phyloP scores from a whole-genome alignment of 1,140 invertebrate genomes.

The Lucilia cuprina region DNA sequence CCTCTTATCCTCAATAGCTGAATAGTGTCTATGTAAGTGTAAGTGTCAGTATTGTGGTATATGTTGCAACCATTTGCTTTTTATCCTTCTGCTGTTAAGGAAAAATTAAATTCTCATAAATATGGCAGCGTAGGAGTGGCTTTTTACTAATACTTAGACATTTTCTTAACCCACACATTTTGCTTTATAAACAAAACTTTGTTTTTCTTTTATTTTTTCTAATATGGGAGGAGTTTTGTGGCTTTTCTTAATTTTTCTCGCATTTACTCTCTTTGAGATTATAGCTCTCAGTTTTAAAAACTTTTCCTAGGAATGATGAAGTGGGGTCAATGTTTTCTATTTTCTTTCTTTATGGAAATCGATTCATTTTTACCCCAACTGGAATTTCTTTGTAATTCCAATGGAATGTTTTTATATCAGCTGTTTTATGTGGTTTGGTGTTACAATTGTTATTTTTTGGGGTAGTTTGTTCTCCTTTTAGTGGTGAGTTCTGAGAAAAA shows the following conservation, averaged over 20 bases:
- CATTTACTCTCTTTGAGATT: background rate
- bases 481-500: background rate
- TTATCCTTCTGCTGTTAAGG: background rate
- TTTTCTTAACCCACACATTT: slow-evolving; percentile 1
- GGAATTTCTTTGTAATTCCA: background rate
- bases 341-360: background rate
- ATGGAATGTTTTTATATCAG: background rate
- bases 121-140: slow-evolving; percentile 62
- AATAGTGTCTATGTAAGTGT: background rate
- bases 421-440: background rate
- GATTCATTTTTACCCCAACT: background rate
- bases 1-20: background rate
- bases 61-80: background rate
- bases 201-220: background rate
- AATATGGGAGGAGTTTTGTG: slow-evolving; percentile 28
- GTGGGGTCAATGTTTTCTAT: background rate
- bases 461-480: background rate
- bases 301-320: background rate
- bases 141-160: slow-evolving; percentile 44
- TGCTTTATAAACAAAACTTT: background rate
- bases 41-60: too few relatives aligned
- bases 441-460: background rate
- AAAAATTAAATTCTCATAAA: slow-evolving; percentile 41
- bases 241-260: background rate
- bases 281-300: background rate